phyloP scores from a whole-genome alignment of 2,113 vertebrate genomes.

The Callorhinus ursinus region DNA sequence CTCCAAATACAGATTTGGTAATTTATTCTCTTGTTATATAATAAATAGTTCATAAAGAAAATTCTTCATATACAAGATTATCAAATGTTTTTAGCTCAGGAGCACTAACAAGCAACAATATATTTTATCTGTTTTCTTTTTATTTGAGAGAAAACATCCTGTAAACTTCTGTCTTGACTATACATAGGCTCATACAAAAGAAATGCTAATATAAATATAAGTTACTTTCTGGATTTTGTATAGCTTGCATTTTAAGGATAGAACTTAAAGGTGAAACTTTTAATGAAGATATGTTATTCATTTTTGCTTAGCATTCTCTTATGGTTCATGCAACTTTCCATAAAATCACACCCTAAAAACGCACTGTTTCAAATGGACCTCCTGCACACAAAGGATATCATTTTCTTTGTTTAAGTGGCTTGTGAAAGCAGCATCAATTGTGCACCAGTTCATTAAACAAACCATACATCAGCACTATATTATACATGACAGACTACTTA shows the following conservation, averaged over 20 bases:
- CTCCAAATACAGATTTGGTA: not conserved
- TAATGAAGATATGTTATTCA: constrained; percentile 9
- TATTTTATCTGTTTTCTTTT: not conserved
- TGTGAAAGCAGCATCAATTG: not conserved
- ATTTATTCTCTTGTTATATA: not conserved
- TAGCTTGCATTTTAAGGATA: not conserved
- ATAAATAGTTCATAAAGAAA: not conserved
- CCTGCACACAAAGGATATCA: not conserved
- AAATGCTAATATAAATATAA: not conserved
- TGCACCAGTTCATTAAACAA: not conserved
- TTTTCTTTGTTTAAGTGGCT: constrained; percentile 34
- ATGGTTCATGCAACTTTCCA: not conserved
- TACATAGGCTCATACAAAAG: not conserved
- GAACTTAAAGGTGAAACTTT: not conserved
- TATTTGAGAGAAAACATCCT: not conserved
- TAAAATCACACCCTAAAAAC: not conserved
- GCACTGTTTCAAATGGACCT: not conserved
- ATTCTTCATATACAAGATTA: not conserved
- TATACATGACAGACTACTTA: not conserved
- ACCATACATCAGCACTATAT: not conserved
- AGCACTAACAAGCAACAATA: not conserved
- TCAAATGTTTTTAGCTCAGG: not conserved
- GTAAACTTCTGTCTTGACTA: not conserved
- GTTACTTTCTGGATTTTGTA: not conserved
- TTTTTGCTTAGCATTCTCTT: not conserved